Evolutionary conservation across 2,888 invertebrate species (phyloP), one percentile per base, ranked within the genome.

Genomic region (Plebejus melissa): DNA sequence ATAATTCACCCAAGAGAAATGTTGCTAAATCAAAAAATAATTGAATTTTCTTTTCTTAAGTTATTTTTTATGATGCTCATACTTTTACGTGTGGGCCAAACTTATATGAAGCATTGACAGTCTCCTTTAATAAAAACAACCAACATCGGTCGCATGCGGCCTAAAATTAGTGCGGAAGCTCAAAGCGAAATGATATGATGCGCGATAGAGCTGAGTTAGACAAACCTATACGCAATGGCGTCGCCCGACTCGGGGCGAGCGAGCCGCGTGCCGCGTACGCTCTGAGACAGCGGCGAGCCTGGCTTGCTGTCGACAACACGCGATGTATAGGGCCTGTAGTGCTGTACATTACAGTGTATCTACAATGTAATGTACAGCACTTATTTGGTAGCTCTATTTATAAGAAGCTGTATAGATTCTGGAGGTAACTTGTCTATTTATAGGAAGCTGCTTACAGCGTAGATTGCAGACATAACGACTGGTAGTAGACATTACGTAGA

Each of bases 191-290:
- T 65, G 70, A 13, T 36, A 75, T 72, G 75, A 78, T 78, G 82
- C 79, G 84, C 83, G 81, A 84, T 80, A 83, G 83, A 83, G 84
- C 81, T 32, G 77, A 82, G 79, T 82, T 82, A 83, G 80, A 92
- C 91, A 87, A 90, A 93, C 92, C 92, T 91, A 91, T 89, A 85
- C 80, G 82, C 83, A 82, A 89, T 86, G 85, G 84, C 84, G 84
- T 85, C 86, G 81, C 85, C 80, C 83, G 85, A 83, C 82, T 87
- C 86, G 83, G 83, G 80, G 80, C 85, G 83, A 83, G 84, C 80
- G 84, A 84, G 85, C 77, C 83, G 84, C 80, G 85, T 80, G 78
- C 82, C 83, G 84, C 88, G 82, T 77, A 86, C 88, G 83, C 91
- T 90, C 79, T 90, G 88, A 78, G 90, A 88, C 83, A 90, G 85